Base-by-base conservation (phyloP, 1,140 invertebrate species). In the Macrocentrus cingulum region DNA sequence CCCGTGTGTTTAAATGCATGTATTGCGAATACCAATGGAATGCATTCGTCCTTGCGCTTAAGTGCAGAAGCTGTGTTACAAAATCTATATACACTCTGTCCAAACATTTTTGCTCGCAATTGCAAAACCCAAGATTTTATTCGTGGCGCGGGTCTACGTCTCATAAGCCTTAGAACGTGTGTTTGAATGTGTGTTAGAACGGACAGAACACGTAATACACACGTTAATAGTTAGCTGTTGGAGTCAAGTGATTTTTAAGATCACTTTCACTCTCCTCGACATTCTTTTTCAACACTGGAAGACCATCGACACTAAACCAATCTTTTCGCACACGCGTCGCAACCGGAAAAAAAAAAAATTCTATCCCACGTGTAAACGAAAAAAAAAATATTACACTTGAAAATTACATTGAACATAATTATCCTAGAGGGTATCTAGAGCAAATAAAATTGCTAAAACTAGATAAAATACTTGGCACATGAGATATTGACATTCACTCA, bases 61-160 rank as follows among this genome's bases (percentile, higher is more conserved):
- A 49, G 45, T 36, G 29, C 34, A 42, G 46, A 49, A 23, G n/a
- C 46, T 39, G 34, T 18, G 29, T 57, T 57, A 57, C 55, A 57
- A 57, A 57, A 57, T 57, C 46, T 46, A n/a, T n/a, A n/a, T n/a
- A n/a, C 55, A 39, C 20, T n/a, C 55, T 50, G 46, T 57, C 55
- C 55, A 57, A 57, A 50, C 46, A 57, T 57, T 57, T 57, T 57
- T 50, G 50, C 48, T 39, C 45, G 13, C 6, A 50, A 22, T 57
- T 57, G 55, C 55, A 57, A 57, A 57, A 57, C 15, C 15, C 15
- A 15, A 15, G 9, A 34, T 57, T 32, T 57, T 50, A 57, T 57
- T 49, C 13, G 18, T 51, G 36, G 20, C 18, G 20, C 45, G 45
- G 45, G 23, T 39, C 9, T 13, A 25, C 19, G 16, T 8, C 36